phyloP scores from a whole-genome alignment of 2,888 invertebrate species.

The Sinodicranocentrus sp. region DNA sequence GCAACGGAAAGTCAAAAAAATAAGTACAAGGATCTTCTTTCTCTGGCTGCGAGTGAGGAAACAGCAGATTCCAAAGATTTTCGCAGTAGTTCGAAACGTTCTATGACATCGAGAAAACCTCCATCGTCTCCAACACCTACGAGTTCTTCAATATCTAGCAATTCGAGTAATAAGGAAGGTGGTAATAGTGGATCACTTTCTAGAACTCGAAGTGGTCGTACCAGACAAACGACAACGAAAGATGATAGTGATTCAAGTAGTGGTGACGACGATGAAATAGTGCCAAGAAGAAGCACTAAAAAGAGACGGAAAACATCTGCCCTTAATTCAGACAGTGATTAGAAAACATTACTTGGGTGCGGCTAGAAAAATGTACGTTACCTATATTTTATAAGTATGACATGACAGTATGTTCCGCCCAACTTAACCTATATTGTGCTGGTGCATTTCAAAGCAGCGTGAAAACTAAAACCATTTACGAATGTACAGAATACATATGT shows the following conservation, averaged over 20 bases:
- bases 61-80: constrained; percentile 72
- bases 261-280: constrained; percentile 91
- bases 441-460: too few species aligned
- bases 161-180: constrained; percentile 47
- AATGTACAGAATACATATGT: too few species aligned
- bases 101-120: constrained; percentile 55
- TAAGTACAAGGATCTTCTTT: constrained; percentile 93
- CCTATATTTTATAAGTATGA: too few species aligned
- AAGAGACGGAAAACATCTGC: constrained; percentile 88
- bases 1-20: constrained; percentile 91
- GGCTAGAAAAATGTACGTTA: too few species aligned
- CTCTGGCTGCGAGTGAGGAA: constrained; percentile 93
- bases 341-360: too few species aligned
- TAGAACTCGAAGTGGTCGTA: constrained; percentile 73
- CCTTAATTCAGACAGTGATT: constrained; percentile 94
- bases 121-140: constrained; percentile 55
- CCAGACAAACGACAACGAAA: constrained; percentile 77
- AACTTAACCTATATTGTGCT: too few species aligned
- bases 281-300: constrained; percentile 91
- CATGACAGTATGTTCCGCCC: too few species aligned
- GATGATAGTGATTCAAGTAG: constrained; percentile 76
- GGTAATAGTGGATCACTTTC: constrained; percentile 53
- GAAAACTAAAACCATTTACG: too few species aligned
- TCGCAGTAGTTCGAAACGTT: constrained; percentile 78
- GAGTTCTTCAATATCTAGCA: constrained; percentile 33